These are phyloP conservation scores for Cottus gobio DNA, from an alignment of 2,113 vertebrate species.

Conservation along the genomic window DNA sequence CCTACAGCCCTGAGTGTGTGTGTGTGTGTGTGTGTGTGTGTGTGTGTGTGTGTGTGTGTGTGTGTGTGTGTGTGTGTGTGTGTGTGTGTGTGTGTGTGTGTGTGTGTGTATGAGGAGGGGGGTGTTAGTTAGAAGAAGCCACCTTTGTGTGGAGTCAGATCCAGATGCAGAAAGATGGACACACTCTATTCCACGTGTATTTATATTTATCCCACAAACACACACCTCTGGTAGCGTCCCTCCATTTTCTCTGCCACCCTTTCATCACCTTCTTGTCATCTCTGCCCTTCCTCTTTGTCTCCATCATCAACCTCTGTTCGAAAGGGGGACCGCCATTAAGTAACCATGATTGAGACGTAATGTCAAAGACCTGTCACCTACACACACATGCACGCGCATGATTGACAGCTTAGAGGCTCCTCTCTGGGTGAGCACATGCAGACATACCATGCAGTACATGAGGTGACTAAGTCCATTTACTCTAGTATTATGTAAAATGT, in stretches of 20 bases:
- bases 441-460: neutral
- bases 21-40: conserved; percentile 54
- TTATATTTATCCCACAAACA: conserved; percentile 9
- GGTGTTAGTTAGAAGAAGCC: conserved; percentile 28
- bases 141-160: conserved; percentile 63
- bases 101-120: conserved; percentile 32
- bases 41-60: conserved; percentile 47
- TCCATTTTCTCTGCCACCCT: conserved; percentile 50
- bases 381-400: conserved; percentile 1
- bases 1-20: conserved; percentile 56
- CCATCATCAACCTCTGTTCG: conserved; percentile 44
- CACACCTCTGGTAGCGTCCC: conserved; percentile 7
- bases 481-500: neutral
- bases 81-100: conserved; percentile 45
- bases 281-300: conserved; percentile 59
- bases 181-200: conserved; percentile 10
- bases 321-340: conserved; percentile 48
- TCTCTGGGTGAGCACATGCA: conserved; percentile 28
- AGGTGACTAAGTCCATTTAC: neutral
- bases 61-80: conserved; percentile 47
- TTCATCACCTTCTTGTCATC: conserved; percentile 52
- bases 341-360: conserved; percentile 52
- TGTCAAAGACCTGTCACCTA: conserved; percentile 54
- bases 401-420: conserved; percentile 41
- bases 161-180: conserved; percentile 17